Conservation (phyloP, 1,140 invertebrate genomes). For the Ridgeia piscesae region DNA sequence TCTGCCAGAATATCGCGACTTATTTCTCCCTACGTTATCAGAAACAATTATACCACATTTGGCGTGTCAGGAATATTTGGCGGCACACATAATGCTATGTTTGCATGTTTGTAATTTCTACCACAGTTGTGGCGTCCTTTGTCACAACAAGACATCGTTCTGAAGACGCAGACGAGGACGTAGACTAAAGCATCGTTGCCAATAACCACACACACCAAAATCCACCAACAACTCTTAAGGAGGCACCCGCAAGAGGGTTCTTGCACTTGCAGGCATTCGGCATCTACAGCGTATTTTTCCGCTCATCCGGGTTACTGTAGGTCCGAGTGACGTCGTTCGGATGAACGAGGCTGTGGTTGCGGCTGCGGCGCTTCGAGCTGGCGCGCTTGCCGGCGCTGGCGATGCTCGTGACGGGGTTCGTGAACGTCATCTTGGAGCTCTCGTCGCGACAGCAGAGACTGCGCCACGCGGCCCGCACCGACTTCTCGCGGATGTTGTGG, state of each 20-base stretch:
- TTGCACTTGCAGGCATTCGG: not conserved
- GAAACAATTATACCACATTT: not conserved
- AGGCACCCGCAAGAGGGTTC: not conserved
- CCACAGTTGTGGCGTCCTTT: not conserved
- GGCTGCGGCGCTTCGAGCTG: not conserved
- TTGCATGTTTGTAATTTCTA: not conserved
- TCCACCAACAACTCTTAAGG: not conserved
- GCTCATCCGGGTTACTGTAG: not conserved
- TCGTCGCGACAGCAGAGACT: constrained; percentile 12
- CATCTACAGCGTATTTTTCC: not conserved
- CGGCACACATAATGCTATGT: not conserved
- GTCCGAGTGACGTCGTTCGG: not conserved
- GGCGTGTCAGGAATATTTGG: not conserved
- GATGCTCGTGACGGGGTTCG: not conserved
- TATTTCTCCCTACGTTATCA: not conserved
- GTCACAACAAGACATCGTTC: not conserved
- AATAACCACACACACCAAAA: not conserved
- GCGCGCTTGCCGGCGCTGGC: not conserved
- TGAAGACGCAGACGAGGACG: not conserved
- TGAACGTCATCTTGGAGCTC: not conserved
- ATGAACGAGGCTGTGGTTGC: not conserved
- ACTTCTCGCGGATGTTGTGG: constrained; percentile 50
- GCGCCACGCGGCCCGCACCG: constrained; percentile 49
- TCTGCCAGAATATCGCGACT: not conserved
- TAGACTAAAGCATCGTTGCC: not conserved